Base-by-base conservation (phyloP, 2,888 invertebrate genomes). In the Sicus ferrugineus region DNA sequence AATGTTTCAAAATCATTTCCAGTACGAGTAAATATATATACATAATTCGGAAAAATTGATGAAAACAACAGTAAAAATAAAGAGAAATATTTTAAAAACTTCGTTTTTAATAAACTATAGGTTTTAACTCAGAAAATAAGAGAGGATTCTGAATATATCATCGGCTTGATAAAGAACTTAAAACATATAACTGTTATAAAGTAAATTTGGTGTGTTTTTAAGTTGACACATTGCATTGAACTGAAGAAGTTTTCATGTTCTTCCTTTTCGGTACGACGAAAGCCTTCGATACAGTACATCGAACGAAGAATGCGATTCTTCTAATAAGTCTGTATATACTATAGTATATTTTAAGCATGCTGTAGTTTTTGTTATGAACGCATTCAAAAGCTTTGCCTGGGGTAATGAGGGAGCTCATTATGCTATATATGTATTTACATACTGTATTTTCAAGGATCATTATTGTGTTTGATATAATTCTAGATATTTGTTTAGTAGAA, bases 131-230 rank as follows among this genome's bases (percentile, higher is more conserved):
- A 28, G 28, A 52, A 52, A n/a, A 4, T 23, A 52, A 52, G 23
- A 34, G 9, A 34, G 34, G 34, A 34, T 34, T 42, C 42, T 28
- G 9, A 11, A 54, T 14, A 54, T 26, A n/a, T 52, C 28, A 28
- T 23, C 61, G 16, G 58, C 58, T 48, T 26, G 70, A 72, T 30
- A 71, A 75, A 69, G 72, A 73, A 73, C 73, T 70, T 70, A 71
- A 73, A 69, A 23, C 3, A 52, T 2, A 6, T 52, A 14, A 19
- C 14, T 52, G 75, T 75, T 73, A 73, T 75, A 72, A 75, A 74
- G 70, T 70, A 73, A 75, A 73, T 73, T 73, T 62, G 42, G 54
- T 21, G 34, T 34, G 19, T 59, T 6, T 38, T 38, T 30, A 58
- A 58, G n/a, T 30, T 31, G 16, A 58, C 5, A 56, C 26, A 26